These are phyloP conservation scores for Gobionotothen gibberifrons DNA, from an alignment of 2,797 vertebrate genomes.

Conservation along the genomic window DNA sequence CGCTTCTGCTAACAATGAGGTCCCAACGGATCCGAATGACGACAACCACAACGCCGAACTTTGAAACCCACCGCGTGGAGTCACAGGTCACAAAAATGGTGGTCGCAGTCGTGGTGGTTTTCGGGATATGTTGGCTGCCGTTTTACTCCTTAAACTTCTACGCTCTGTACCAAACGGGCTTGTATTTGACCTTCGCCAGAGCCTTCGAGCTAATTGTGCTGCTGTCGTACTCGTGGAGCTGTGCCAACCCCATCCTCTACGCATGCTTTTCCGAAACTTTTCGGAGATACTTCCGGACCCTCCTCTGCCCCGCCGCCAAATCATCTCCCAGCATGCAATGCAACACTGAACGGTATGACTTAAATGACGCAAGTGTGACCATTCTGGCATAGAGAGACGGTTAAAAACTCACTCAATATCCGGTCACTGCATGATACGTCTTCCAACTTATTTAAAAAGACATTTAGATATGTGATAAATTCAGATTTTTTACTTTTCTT, in stretches of 20 bases:
- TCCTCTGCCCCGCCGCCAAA: slow-evolving; percentile 75
- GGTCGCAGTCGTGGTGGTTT: slow-evolving; percentile 79
- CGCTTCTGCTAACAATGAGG: slow-evolving; percentile 74
- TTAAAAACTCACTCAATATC: background rate
- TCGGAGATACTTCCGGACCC: slow-evolving; percentile 74
- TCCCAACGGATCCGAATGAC: slow-evolving; percentile 22
- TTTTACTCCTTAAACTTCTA: slow-evolving; percentile 86
- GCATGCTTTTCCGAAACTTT: slow-evolving; percentile 82
- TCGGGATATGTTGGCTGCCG: slow-evolving; percentile 85
- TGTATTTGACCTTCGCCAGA: slow-evolving; percentile 54
- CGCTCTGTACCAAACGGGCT: slow-evolving; percentile 49
- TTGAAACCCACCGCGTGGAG: slow-evolving; percentile 68
- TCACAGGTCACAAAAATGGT: slow-evolving; percentile 84
- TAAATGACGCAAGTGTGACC: slow-evolving; percentile 68
- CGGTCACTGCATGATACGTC: slow-evolving; percentile 11
- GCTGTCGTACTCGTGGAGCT: slow-evolving; percentile 87
- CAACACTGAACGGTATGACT: slow-evolving; percentile 74
- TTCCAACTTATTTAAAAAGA: background rate
- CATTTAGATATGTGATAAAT: background rate
- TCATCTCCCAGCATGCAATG: slow-evolving; percentile 60
- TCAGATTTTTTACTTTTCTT: background rate
- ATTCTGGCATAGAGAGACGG: slow-evolving; percentile 49
- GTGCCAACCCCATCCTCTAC: slow-evolving; percentile 85
- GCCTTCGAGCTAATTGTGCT: slow-evolving; percentile 82
- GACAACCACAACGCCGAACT: background rate